A percentile compares a stretch with the other conserved stretches of the same genome.
Conservation (phyloP, 2,113 vertebrate species). For the Lepus europaeus region DNA sequence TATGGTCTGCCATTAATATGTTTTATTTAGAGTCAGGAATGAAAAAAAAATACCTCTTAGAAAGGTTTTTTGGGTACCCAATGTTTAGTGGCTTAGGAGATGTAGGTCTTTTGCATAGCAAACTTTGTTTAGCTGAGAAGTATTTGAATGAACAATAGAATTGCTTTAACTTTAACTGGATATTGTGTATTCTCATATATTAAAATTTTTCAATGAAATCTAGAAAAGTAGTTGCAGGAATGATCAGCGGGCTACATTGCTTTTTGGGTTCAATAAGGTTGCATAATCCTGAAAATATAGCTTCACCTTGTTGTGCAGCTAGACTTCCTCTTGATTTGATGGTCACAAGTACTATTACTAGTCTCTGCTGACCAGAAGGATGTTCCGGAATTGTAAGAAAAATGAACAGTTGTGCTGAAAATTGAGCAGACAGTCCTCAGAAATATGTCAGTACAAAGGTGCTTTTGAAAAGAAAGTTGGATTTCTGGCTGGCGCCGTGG, state of each 20-base stretch:
- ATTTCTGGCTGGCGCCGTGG: neutral
- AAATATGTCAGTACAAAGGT: neutral
- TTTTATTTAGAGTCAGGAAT: neutral
- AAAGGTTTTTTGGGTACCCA: neutral
- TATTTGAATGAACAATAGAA: conserved; percentile 43
- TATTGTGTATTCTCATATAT: neutral
- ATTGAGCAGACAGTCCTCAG: neutral
- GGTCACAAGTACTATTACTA: neutral
- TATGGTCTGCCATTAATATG: neutral
- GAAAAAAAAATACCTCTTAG: neutral
- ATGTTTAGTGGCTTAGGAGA: neutral
- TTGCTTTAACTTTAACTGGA: conserved; percentile 46
- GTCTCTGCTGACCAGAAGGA: neutral
- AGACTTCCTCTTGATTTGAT: conserved; percentile 49
- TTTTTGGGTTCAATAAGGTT: conserved; percentile 35
- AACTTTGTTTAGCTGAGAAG: conserved; percentile 35
- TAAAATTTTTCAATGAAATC: conserved; percentile 44
- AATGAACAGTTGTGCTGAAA: neutral
- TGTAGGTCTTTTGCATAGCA: neutral
- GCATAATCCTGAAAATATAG: neutral
- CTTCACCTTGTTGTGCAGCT: conserved; percentile 14
- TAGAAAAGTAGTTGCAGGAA: conserved; percentile 18
- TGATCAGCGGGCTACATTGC: conserved; percentile 7
- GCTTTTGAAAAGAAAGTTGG: conserved; percentile 39
- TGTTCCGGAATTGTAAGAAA: conserved; percentile 50